Conservation (phyloP, 2,888 invertebrate species). For the Caenorhabditis imperialis region DNA sequence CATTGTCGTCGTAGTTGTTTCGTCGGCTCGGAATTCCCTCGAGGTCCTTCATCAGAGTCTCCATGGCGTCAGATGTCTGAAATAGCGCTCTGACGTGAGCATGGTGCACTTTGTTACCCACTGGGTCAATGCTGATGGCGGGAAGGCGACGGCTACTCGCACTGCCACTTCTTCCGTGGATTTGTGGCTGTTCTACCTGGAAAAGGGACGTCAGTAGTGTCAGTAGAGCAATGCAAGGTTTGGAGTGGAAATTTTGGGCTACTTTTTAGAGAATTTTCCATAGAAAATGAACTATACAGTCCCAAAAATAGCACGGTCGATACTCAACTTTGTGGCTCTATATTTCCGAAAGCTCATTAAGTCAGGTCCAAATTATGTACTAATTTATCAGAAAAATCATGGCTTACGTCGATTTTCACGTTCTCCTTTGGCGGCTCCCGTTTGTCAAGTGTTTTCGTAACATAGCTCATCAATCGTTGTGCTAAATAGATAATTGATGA, state of each 20-base stretch:
- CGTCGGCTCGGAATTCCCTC: constrained; percentile 35
- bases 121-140: constrained; percentile 50
- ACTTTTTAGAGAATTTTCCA: too few relatives aligned
- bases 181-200: constrained; percentile 52
- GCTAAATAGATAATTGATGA: constrained; percentile 23
- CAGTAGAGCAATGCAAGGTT: too few relatives aligned
- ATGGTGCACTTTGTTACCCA: too few relatives aligned
- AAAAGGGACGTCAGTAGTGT: too few relatives aligned
- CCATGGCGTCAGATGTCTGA: constrained; percentile 49
- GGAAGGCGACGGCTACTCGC: constrained; percentile 37
- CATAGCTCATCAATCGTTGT: constrained; percentile 63
- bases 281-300: too few relatives aligned
- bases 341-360: too few relatives aligned
- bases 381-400: too few relatives aligned
- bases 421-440: constrained; percentile 33
- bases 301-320: too few relatives aligned
- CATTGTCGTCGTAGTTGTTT: constrained; percentile 44
- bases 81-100: neutral
- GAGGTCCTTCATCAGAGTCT: constrained; percentile 39
- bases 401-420: constrained; percentile 26
- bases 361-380: too few relatives aligned
- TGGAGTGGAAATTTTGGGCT: too few relatives aligned
- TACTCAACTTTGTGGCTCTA: too few relatives aligned
- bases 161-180: constrained; percentile 42
- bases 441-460: constrained; percentile 56